A percentile compares a stretch with the other conserved stretches of the same genome.
Conservation (phyloP, 2,888 invertebrate species). For the Lapara coniferarum region DNA sequence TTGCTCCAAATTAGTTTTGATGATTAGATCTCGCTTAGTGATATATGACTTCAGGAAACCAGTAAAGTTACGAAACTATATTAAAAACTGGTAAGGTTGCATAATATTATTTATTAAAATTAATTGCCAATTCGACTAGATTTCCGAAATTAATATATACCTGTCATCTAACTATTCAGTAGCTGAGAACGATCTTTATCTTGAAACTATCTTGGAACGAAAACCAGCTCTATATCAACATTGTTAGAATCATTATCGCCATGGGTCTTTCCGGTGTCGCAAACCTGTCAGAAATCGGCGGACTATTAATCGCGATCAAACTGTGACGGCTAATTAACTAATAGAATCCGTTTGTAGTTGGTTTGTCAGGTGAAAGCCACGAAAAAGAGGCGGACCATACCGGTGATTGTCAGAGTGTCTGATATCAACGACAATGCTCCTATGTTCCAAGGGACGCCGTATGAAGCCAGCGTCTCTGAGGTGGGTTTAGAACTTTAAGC, state of each 20-base stretch:
- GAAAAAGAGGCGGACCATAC: constrained; percentile 92
- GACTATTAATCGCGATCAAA: constrained; percentile 43
- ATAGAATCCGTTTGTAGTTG: constrained; percentile 83
- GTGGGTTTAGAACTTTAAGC: constrained; percentile 73
- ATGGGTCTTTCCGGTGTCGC: constrained; percentile 35
- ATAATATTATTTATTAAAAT: background rate
- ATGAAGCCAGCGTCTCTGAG: constrained; percentile 93
- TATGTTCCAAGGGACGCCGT: constrained; percentile 91
- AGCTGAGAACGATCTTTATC: constrained; percentile 20
- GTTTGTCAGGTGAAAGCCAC: constrained; percentile 92
- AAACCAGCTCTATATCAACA: background rate
- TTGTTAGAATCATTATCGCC: background rate
- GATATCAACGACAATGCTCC: constrained; percentile 96
- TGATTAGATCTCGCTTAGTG: background rate
- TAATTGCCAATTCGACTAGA: background rate
- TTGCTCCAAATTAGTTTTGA: background rate
- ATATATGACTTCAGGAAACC: background rate
- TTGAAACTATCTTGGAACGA: background rate
- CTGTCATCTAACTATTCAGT: constrained; percentile 16
- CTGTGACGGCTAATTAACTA: constrained; percentile 40
- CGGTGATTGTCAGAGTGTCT: constrained; percentile 94
- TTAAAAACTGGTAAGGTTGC: background rate
- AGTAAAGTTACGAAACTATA: background rate
- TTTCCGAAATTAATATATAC: constrained; percentile 18
- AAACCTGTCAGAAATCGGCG: constrained; percentile 32